phyloP scores from a whole-genome alignment of 2,888 invertebrate species.

The Eupelmus urozonus region DNA sequence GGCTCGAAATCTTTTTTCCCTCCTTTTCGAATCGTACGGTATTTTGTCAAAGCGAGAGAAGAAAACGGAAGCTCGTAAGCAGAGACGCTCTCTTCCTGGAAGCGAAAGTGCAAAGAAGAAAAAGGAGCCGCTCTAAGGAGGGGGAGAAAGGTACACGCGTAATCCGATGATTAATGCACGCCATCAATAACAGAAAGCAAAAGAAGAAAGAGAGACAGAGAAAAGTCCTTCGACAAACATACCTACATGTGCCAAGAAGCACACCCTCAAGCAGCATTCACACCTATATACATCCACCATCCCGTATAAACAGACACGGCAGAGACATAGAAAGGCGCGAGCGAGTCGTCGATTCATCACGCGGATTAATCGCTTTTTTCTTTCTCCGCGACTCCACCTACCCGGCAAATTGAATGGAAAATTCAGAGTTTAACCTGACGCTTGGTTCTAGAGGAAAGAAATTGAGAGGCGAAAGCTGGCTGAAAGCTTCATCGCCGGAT shows the following conservation, averaged over 20 bases:
- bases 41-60: background rate
- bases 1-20: background rate
- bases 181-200: slow-evolving; percentile 35
- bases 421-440: background rate
- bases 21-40: background rate
- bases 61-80: background rate
- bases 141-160: background rate
- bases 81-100: background rate
- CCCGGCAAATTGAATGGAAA: slow-evolving; percentile 29
- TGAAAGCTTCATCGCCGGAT: no score
- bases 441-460: background rate
- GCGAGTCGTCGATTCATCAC: slow-evolving; percentile 29
- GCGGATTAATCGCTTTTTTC: slow-evolving; percentile 17
- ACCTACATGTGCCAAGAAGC: background rate
- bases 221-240: background rate
- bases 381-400: background rate
- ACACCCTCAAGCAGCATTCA: background rate
- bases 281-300: no score
- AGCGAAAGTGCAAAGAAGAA: background rate
- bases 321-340: background rate
- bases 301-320: background rate
- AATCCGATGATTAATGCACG: slow-evolving; percentile 43
- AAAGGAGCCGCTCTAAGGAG: background rate
- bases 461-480: no score
- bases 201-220: background rate